Base-by-base conservation (phyloP, 2,113 vertebrate species). In the Arenaria interpres region DNA sequence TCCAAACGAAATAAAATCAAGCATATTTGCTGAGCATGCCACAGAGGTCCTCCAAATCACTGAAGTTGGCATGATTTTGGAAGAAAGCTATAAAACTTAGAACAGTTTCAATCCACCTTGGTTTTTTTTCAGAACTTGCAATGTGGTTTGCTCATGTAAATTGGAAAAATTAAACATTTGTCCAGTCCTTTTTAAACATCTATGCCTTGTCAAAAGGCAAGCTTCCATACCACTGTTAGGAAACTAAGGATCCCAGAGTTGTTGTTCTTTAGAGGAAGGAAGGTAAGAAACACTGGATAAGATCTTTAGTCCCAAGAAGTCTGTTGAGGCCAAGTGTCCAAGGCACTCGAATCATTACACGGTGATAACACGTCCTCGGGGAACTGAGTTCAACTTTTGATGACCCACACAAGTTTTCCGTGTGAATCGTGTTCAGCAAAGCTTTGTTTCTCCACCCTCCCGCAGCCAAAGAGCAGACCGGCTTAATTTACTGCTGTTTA, bases 401-500 rank as follows among this genome's bases (percentile, higher is more conserved):
- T 4, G 54, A 67, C 67, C 66, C 74, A 80, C 74, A 66, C 41
- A 85, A 79, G 94, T 85, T 96, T 79, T 73, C 46, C 0, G 0
- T 51, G 67, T 46, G 81, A 91, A 85, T 90, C 82, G 79, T 66
- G 53, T 37, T 83, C 74, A 76, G 74, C 81, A 76, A 22, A 94
- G 48, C 79, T 82, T 77, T 76, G 75, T n/a, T 95, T 50, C 85
- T 91, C 63, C 35, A 85, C 48, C 77, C 50, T 89, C 63, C 37
- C 4, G 0, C 19, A 12, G 83, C 76, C 92, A 95, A 89, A 96
- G 81, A 94, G 62, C 77, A 93, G 81, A 83, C 51, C 3, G 4
- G 66, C 78, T 88, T 96, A 88, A 96, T 95, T 95, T 94, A 96
- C 84, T 95, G 93, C 88, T 96, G 92, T 98, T 98, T 97, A 97